Evolutionary conservation across 2,797 vertebrate species (phyloP), one percentile per base, ranked within the genome.

Genomic region (Pseudochirops corinnae): DNA sequence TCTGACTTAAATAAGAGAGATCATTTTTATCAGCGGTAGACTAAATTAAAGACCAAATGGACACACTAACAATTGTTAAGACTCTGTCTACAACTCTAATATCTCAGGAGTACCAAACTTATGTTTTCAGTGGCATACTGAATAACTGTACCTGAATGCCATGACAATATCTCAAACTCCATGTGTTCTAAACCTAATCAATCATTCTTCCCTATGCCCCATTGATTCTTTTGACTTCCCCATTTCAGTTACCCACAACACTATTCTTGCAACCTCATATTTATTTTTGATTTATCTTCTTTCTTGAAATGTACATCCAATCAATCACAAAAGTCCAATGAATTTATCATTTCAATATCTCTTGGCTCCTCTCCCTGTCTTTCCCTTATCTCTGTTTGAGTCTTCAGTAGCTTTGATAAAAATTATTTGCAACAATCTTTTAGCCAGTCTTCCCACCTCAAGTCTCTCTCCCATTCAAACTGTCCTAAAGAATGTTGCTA

Each of bases 311-410:
- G 24, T 87, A 46, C 24, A 50, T 50, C 39, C 21, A 50, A 87
- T 87, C 74, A 26, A 87, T 87, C 74, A 87, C 39, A 87, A 87
- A 87, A 87, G 74, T 87, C 24, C 74, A 87, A 87, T 87, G 74
- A 87, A 87, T 87, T 50, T 87, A 87, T 26, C 21, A 87, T 21
- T 87, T 87, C 21, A 26, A 39, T 87, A 50, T 50, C 39, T 87
- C 74, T 50, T 87, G 39, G 7, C 74, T 87, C 10, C 21, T 50
- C 21, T 50, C 74, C 21, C 39, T 87, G 39, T 50, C 39, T 87
- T 87, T 87, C 39, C 9, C 39, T 26, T 46, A 39, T 50, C 9
- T 82, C 39, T 82, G 67, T 74, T 74, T 46, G 24, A 87, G 9
- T 50, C 39, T 9, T 87, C 39, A 50, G 39, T 50, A 50, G 3